Base-by-base conservation (phyloP, 1,140 invertebrate species). In the Musca vetustissima region DNA sequence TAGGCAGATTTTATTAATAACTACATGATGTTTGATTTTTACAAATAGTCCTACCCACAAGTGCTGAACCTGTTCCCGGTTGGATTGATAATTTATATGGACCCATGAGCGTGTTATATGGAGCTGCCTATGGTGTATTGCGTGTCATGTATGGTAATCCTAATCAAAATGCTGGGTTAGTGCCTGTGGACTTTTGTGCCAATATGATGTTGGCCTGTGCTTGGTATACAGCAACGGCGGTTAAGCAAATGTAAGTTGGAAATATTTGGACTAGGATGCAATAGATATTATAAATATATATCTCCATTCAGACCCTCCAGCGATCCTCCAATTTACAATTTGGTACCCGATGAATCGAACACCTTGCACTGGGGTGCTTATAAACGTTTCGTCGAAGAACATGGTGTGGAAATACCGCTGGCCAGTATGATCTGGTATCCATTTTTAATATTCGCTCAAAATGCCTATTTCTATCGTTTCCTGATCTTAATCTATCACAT, bases 71-170 rank as follows among this genome's bases (percentile, higher is more conserved):
- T 0, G 73, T 88, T 0, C 71, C 83, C 11, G 91, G 91, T 2
- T 96, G 93, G 92, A 93, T 96, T 25, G 95, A 97, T 78, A 97
- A 96, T 76, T 85, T 93, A 70, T 96, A 96, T 79, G 95, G 95
- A 53, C 92, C 94, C 7, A 93, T 92, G 66, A 93, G 90, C 15
- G 81, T 90, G 0, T 73, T 89, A 11, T 87, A 88, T 6, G 89
- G 88, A 1, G 86, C 87, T 24, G 90, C 89, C 9, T 87, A 90
- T 50, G 93, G 93, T 15, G 78, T 94, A 0, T 75, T 96, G 6
- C 86, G 91, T 65, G 87, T 90, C 3, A 83, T 93, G 70, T 83
- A 86, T 32, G 86, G 88, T 69, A 82, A 89, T 70, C 72, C 76
- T 0, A 79, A 85, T 11, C 84, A 85, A 0, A 77, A 86, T 3